Evolutionary conservation across 2,888 invertebrate species (phyloP).

Genomic region (Sinohyriopsis cumingii): DNA sequence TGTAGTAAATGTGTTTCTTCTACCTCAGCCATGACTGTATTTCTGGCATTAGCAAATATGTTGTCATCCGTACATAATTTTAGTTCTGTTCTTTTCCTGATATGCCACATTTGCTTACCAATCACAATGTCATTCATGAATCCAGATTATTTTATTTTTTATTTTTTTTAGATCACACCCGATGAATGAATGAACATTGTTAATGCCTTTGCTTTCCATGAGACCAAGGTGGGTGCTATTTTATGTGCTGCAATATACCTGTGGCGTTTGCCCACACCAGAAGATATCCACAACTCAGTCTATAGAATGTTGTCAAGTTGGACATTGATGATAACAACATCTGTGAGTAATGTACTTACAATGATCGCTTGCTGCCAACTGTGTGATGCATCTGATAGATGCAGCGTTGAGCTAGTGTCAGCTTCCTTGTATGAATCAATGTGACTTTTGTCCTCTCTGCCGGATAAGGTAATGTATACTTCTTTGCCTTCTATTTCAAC

Average conservation of each 20-base stretch:
- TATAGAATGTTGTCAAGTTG: neutral
- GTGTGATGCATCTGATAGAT: constrained; percentile 2
- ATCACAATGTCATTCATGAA: too few relatives aligned
- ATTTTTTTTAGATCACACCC: constrained; percentile 30
- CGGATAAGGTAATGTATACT: too few relatives aligned
- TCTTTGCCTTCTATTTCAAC: too few relatives aligned
- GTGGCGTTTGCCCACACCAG: constrained; percentile 26
- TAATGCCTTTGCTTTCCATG: constrained; percentile 18
- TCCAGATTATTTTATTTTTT: too few relatives aligned
- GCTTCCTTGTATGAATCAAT: constrained; percentile 33
- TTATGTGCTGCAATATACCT: constrained; percentile 30
- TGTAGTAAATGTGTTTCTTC: too few relatives aligned
- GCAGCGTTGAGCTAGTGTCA: constrained; percentile 20
- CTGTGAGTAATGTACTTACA: constrained; percentile 25
- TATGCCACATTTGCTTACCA: too few relatives aligned
- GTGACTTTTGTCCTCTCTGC: neutral
- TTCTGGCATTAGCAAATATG: too few relatives aligned
- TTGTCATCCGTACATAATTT: too few relatives aligned
- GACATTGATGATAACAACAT: constrained; percentile 31
- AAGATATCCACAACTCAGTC: constrained; percentile 26
- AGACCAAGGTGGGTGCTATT: constrained; percentile 17
- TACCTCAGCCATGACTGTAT: too few relatives aligned
- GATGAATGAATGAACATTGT: constrained; percentile 32
- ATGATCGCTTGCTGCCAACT: constrained; percentile 12
- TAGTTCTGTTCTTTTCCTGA: too few relatives aligned